phyloP scores from a whole-genome alignment of 2,113 vertebrate genomes.

The Hirundichthys speculiger region DNA sequence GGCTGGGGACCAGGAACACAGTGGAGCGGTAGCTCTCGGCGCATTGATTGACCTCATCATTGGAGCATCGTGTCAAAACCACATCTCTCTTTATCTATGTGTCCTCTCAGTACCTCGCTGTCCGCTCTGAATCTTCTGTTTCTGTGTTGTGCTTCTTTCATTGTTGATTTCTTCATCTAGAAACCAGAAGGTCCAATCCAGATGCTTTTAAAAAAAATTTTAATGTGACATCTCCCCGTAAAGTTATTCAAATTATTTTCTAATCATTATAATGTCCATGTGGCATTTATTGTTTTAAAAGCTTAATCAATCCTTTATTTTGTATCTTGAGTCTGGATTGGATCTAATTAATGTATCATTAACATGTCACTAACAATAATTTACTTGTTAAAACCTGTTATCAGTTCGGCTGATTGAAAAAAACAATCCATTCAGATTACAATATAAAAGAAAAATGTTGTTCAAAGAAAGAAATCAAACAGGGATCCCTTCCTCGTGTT shows the following conservation, averaged over 20 bases:
- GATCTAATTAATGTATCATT: slow-evolving; percentile 17
- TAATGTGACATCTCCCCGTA: too few relatives aligned
- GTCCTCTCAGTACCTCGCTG: slow-evolving; percentile 24
- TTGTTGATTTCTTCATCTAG: slow-evolving; percentile 33
- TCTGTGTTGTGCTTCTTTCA: slow-evolving; percentile 37
- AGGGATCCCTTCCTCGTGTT: too few relatives aligned
- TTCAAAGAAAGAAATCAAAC: too few relatives aligned
- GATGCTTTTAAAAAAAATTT: slow-evolving; percentile 8
- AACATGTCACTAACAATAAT: background rate
- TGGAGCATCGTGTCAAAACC: slow-evolving; percentile 64
- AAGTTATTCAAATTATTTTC: too few relatives aligned
- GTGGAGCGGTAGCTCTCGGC: slow-evolving; percentile 78
- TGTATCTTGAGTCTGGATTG: slow-evolving; percentile 55
- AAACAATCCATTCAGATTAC: background rate
- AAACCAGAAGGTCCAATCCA: slow-evolving; percentile 60
- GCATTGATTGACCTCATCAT: slow-evolving; percentile 79
- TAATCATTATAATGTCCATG: too few relatives aligned
- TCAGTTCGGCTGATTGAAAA: slow-evolving; percentile 3
- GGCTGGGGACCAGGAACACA: slow-evolving; percentile 82
- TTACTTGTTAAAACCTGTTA: background rate
- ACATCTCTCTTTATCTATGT: slow-evolving; percentile 38
- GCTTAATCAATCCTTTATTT: background rate
- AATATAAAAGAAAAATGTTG: background rate
- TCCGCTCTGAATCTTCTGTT: slow-evolving; percentile 19
- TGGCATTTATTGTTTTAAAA: too few relatives aligned